phyloP scores from a whole-genome alignment of 2,888 invertebrate species.

The Cloeon dipterum region DNA sequence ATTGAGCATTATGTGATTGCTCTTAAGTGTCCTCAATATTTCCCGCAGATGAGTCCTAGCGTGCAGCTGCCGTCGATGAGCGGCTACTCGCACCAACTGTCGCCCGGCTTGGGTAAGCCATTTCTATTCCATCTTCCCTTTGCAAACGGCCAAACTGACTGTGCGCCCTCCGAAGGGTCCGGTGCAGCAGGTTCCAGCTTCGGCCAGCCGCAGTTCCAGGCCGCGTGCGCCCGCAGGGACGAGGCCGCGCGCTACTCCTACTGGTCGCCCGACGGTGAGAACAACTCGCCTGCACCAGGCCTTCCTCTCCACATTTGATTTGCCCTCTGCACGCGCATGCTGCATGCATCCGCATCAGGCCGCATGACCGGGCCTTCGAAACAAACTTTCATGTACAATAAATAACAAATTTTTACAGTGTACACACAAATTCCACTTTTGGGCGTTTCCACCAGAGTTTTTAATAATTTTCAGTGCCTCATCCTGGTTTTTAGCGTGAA shows the following conservation, averaged over 20 bases:
- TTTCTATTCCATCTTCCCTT: neutral
- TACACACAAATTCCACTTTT: no score
- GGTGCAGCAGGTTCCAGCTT: neutral
- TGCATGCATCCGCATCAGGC: no score
- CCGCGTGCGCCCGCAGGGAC: neutral
- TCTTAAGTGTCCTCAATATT: no score
- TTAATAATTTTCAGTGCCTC: no score
- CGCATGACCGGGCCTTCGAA: neutral
- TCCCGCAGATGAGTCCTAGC: no score
- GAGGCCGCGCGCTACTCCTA: constrained; percentile 2
- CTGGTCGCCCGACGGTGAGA: constrained; percentile 1
- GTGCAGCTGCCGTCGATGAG: constrained; percentile 23
- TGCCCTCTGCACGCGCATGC: neutral
- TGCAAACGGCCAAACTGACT: neutral
- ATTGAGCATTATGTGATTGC: no score
- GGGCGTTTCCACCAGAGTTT: no score
- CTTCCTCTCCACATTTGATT: neutral
- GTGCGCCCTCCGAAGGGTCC: neutral
- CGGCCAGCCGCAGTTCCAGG: constrained; percentile 1
- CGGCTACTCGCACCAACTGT: constrained; percentile 18
- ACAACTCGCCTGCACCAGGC: no score
- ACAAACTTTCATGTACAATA: neutral
- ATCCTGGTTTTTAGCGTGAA: no score
- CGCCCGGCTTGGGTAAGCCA: constrained; percentile 19
- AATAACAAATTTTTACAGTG: no score